These are phyloP conservation scores for Sander lucioperca DNA, from an alignment of 2,113 vertebrate genomes.

Conservation along the genomic window DNA sequence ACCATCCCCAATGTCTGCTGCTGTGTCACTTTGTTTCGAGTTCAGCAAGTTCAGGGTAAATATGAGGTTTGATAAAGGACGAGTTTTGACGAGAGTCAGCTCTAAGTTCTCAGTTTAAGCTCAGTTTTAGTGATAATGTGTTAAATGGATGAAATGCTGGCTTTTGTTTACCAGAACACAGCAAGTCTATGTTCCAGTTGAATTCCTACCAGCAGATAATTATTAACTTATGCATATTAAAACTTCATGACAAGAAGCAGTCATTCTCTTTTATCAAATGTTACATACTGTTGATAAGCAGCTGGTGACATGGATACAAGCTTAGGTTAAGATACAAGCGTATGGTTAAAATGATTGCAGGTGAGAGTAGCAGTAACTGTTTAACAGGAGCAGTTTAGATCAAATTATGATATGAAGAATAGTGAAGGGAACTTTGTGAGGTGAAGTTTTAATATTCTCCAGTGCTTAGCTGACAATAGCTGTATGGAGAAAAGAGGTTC, in stretches of 20 bases:
- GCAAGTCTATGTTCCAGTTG: constrained; percentile 24
- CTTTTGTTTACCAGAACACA: constrained; percentile 13
- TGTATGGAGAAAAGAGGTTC: neutral
- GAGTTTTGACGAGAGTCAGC: neutral
- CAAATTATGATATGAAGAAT: too few species aligned
- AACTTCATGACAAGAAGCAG: constrained; percentile 4
- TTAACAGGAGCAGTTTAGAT: neutral
- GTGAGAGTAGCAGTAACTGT: constrained; percentile 4
- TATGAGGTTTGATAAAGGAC: neutral
- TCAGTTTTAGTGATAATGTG: neutral
- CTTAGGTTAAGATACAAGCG: too few species aligned
- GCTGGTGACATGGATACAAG: constrained; percentile 29
- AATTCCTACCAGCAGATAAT: constrained; percentile 40
- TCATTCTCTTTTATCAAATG: constrained; percentile 5
- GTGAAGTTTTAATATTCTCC: too few species aligned
- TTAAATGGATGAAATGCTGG: constrained; percentile 30
- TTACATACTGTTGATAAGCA: constrained; percentile 26
- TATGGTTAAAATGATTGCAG: neutral
- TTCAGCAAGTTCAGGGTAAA: neutral
- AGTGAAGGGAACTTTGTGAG: too few species aligned
- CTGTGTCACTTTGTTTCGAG: neutral
- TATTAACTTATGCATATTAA: constrained; percentile 40
- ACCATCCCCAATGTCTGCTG: neutral
- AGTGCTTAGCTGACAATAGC: too few species aligned
- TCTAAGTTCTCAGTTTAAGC: constrained; percentile 33